Base-by-base conservation (phyloP, 2,797 vertebrate genomes). In the Danio albolineatus region DNA sequence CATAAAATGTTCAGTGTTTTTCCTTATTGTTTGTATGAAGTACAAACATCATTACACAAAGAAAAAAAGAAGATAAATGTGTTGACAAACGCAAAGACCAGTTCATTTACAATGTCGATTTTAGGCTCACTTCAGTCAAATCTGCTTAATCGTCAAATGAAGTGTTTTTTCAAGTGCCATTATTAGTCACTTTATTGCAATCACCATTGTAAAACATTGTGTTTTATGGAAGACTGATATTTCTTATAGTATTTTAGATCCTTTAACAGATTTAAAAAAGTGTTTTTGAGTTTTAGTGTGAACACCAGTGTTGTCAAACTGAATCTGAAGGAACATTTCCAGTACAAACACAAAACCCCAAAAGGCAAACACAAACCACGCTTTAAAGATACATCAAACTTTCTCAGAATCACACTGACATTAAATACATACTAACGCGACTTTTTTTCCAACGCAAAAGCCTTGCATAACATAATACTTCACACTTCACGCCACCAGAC, bases 1-100 rank as follows among this genome's bases (percentile, higher is more conserved):
- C 80, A 85, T 85, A 82, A 84, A 83, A 84, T 81, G 85, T 85
- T 85, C 86, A 87, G 82, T 87, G 84, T 85, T 83, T 79, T 66
- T 79, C 36, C 73, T 76, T 73, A 78, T 78, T 54, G 64, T 38
- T 21, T 61, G 54, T 80, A 83, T 74, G 28, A 86, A 77, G 73
- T 49, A 53, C 44, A 80, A 73, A 78, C 17, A 67, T 73, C 46
- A 48, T 41, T 67, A 62, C 67, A 72, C 78, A 77, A 67, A 36
- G 71, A 51, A 39, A 72, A 16, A 59, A 28, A 78, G 66, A 67
- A 66, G 62, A 43, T 69, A 67, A 80, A 75, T 17, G 59, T 77
- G 64, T 71, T 83, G 69, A 69, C 71, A 72, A 76, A 78, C 28
- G 56, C 56, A 57, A 44, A 51, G 44, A 57, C 75, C 14, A 28